A percentile compares a stretch with the other conserved stretches of the same genome.
These are phyloP conservation scores for Gambusia holbrooki DNA, from an alignment of 2,113 vertebrate species.

Conservation along the genomic window DNA sequence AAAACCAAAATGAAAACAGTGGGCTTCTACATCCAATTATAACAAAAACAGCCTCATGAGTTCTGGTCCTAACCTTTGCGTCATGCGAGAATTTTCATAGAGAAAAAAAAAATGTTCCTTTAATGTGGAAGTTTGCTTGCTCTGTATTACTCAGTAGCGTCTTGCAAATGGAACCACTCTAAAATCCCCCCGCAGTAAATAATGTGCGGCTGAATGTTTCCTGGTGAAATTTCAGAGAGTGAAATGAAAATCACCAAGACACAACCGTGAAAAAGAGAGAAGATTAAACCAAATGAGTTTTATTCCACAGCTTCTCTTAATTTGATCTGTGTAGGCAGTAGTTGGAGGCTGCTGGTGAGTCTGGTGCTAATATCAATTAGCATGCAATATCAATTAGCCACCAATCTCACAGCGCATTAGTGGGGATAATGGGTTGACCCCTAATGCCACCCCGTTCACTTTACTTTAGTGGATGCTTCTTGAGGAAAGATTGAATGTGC, in stretches of 20 bases:
- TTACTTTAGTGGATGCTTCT: constrained; percentile 49
- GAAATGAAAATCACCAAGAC: constrained; percentile 51
- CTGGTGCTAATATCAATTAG: constrained; percentile 76
- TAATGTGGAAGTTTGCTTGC: neutral
- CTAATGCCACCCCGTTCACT: constrained; percentile 48
- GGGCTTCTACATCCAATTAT: too few relatives aligned
- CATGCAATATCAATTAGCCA: constrained; percentile 81
- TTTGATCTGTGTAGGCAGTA: constrained; percentile 48
- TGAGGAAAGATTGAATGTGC: constrained; percentile 23
- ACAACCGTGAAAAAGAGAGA: constrained; percentile 41
- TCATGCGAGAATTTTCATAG: neutral
- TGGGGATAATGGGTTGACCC: constrained; percentile 74
- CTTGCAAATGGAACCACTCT: neutral
- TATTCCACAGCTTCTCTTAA: constrained; percentile 42
- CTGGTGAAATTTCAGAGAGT: constrained; percentile 22
- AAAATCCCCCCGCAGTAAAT: neutral
- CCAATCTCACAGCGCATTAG: constrained; percentile 82
- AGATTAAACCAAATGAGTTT: constrained; percentile 57
- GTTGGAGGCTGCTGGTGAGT: constrained; percentile 49
- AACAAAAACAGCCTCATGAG: too few relatives aligned
- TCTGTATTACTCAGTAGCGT: neutral
- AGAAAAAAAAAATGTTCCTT: neutral
- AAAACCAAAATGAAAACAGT: too few relatives aligned
- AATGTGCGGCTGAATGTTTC: constrained; percentile 4
- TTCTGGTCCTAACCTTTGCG: neutral